Evolutionary conservation across 2,113 vertebrate genomes (phyloP).

Genomic region (Pardalotus punctatus): DNA sequence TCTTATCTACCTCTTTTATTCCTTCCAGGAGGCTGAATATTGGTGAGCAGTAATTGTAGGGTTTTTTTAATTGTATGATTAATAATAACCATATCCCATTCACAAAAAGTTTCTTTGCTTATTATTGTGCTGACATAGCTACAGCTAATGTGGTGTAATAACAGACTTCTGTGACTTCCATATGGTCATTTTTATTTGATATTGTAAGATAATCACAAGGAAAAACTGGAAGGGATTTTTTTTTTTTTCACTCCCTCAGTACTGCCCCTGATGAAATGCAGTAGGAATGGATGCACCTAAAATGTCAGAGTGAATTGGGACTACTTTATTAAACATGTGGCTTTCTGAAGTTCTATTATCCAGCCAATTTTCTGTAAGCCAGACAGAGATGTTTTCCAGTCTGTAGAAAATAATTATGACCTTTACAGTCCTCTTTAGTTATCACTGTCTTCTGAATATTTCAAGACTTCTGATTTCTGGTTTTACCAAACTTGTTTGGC

Average conservation of each 20-base stretch:
- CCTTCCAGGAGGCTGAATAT: not conserved
- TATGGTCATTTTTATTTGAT: not conserved
- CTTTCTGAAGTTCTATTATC: not conserved
- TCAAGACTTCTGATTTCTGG: not conserved
- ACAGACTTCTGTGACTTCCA: not conserved
- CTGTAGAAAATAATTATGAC: not conserved
- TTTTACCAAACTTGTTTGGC: not conserved
- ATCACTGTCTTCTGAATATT: not conserved
- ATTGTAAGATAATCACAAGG: not conserved
- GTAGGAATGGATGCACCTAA: not conserved
- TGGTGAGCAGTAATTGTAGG: not conserved
- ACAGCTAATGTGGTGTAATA: not conserved
- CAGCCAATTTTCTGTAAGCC: not conserved
- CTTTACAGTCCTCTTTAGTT: not conserved
- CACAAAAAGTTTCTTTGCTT: not conserved
- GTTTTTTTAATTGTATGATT: fast-evolving
- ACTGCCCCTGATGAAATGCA: not conserved
- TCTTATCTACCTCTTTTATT: not conserved
- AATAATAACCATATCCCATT: not conserved
- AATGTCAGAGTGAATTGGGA: not conserved
- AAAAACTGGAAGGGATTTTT: not conserved
- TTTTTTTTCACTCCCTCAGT: not conserved
- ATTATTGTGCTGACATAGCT: not conserved
- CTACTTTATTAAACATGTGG: not conserved
- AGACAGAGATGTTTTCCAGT: not conserved